These are phyloP conservation scores for Enteromius trimaculatus DNA, from an alignment of 2,797 vertebrate species.

Conservation along the genomic window DNA sequence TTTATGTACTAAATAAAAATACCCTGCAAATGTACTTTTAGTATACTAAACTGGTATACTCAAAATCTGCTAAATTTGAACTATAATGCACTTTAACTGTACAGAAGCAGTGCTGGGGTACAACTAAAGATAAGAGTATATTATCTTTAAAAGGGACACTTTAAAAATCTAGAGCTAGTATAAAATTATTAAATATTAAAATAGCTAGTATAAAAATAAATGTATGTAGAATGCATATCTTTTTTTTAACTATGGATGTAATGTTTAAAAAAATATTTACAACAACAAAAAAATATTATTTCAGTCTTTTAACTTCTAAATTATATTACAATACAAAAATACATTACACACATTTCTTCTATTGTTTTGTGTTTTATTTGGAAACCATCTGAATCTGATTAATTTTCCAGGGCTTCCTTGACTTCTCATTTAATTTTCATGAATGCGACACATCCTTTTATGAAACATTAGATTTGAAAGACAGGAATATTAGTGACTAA, in stretches of 20 bases:
- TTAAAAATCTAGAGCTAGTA: neutral
- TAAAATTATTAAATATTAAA: neutral
- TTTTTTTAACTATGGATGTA: neutral
- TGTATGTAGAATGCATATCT: neutral
- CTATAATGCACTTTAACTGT: neutral
- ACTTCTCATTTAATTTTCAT: neutral
- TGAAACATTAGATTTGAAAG: slow-evolving; percentile 1
- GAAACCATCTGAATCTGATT: neutral
- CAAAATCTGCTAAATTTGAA: neutral
- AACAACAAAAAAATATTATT: neutral
- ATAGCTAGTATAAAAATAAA: neutral
- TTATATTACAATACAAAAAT: too few species aligned
- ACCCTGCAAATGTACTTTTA: neutral
- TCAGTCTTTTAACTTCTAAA: neutral
- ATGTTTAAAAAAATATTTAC: neutral
- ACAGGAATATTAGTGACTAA: slow-evolving; percentile 37
- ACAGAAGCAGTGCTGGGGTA: neutral
- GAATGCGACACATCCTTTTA: slow-evolving; percentile 12
- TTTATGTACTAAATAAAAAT: neutral
- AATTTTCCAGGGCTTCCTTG: slow-evolving; percentile 14
- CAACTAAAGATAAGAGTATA: too few species aligned
- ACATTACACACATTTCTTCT: neutral
- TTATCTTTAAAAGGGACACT: too few species aligned
- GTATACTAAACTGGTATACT: neutral
- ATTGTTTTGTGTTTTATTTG: neutral